A percentile compares a stretch with the other conserved stretches of the same genome.
phyloP scores from a whole-genome alignment of 1,140 invertebrate genomes.

The Varroa destructor region DNA sequence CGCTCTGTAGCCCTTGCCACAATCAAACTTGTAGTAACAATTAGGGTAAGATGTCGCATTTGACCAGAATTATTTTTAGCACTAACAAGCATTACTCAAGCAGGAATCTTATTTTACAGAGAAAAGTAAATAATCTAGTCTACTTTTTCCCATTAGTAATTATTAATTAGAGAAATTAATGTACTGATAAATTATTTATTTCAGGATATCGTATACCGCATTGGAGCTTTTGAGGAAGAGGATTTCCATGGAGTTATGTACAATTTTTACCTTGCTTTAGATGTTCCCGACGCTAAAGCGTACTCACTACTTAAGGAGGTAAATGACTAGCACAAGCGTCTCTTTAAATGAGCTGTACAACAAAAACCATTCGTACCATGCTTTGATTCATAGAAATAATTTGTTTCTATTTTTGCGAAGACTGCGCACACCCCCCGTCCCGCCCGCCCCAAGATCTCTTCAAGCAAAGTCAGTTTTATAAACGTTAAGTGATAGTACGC shows the following conservation, averaged over 20 bases:
- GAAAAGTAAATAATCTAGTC: too few species aligned
- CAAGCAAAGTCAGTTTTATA: too few species aligned
- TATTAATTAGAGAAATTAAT: too few species aligned
- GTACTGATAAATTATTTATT: neutral
- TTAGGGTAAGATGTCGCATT: constrained; percentile 50
- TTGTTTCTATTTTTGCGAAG: too few species aligned
- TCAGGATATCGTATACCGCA: constrained; percentile 39
- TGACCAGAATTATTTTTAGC: too few species aligned
- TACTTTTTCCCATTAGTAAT: too few species aligned
- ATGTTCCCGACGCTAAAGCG: constrained; percentile 66
- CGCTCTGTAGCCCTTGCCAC: constrained; percentile 73
- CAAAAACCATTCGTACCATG: neutral
- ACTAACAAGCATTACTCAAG: too few species aligned
- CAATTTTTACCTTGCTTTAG: constrained; percentile 69
- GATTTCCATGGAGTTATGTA: constrained; percentile 88
- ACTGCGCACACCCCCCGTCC: neutral
- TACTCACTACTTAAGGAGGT: constrained; percentile 71
- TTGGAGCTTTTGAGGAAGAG: constrained; percentile 52
- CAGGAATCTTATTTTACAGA: too few species aligned
- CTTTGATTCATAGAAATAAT: constrained; percentile 38
- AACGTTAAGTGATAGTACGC: too few species aligned
- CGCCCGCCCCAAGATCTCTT: neutral
- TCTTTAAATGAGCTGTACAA: constrained; percentile 40
- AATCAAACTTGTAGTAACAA: constrained; percentile 77
- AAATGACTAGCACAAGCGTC: constrained; percentile 59